Conservation (phyloP, 2,113 vertebrate species). For the Orientallactaga bullata region DNA sequence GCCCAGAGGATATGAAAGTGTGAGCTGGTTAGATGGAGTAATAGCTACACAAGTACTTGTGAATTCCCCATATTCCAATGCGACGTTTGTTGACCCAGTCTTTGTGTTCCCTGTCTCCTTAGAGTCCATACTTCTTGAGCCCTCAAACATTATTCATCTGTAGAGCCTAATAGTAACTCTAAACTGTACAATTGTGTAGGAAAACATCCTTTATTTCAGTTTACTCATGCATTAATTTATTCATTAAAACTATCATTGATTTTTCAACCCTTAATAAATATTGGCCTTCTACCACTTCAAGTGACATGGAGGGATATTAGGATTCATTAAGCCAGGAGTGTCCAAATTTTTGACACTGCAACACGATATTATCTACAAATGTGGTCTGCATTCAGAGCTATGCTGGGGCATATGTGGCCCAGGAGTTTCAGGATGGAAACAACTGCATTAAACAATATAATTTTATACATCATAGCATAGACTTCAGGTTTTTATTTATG, state of each 20-base stretch:
- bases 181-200: not conserved
- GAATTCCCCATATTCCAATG: accelerated
- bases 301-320: not conserved
- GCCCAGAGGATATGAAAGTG: not conserved
- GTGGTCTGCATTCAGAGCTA: no score
- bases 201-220: not conserved
- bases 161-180: not conserved
- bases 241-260: conserved; percentile 7
- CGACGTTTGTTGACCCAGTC: not conserved
- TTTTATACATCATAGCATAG: not conserved
- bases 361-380: no score
- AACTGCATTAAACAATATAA: not conserved
- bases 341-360: no score
- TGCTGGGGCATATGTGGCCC: no score
- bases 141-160: not conserved
- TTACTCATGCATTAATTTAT: not conserved
- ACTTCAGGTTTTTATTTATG: not conserved
- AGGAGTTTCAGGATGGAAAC: no score
- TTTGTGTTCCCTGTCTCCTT: not conserved
- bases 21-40: not conserved
- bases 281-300: not conserved
- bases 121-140: not conserved
- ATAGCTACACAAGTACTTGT: not conserved
- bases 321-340: not conserved
- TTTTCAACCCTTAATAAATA: not conserved